Base-by-base conservation (phyloP, 2,888 invertebrate species). In the Tetranychus truncatus region DNA sequence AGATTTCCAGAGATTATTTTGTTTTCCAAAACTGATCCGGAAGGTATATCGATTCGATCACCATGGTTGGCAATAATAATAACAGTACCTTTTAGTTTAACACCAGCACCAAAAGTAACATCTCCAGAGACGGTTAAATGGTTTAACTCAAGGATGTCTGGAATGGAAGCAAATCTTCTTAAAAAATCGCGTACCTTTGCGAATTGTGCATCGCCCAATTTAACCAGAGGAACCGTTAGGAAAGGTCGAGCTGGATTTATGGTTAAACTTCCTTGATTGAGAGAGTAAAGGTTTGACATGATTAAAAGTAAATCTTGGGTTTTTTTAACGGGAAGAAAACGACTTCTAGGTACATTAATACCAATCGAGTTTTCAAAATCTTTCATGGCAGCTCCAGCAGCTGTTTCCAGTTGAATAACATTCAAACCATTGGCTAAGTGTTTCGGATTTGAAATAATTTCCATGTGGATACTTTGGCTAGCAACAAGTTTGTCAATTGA, bases 1-100 rank as follows among this genome's bases (percentile, higher is more conserved):
- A 99, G 87, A 84, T 99, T 99, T 77, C 99, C 99, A 8, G 97
- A 97, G 0, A 99, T 96, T 79, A 99, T 99, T 84, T 99, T 99
- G 85, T 99, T 99, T 82, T 99, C 99, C 71, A 99, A 85, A 75
- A 92, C 86, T 1, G 97, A 92, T 7, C 97, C 97, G 6, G 94
- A 88, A 0, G 99, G 99, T 80, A 99, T 95, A 86, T 99, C 99
- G 81, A 99, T 99, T 77, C 97, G 87, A 82, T 99, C 99, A 66
- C 99, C 99, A 83, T 99, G 97, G 84, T 99, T 99, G 18, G 99
- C 99, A 79, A 99, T 99, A 79, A 99, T 94, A 80, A 99, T 99
- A 18, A 99, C 99, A 66, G 99, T 99, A 66, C 99, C 99, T 90
- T 94, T 94, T 76, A 99, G 86, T 6, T 91, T 88, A 3, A 99